Base-by-base conservation (phyloP, 2,113 vertebrate genomes). In the Ahaetulla prasina region DNA sequence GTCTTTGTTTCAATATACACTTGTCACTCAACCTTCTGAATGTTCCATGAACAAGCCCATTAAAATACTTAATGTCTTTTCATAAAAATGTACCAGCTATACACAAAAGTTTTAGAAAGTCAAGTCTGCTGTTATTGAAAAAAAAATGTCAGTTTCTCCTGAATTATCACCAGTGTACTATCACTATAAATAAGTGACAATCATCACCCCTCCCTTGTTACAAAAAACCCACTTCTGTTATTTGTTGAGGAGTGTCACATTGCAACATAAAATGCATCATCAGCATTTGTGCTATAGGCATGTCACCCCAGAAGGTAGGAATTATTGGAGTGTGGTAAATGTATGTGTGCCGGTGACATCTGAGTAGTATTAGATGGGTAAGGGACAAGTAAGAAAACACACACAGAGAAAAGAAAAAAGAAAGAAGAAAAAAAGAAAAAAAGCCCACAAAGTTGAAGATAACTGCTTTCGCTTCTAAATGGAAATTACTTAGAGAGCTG, bases 401-500 rank as follows among this genome's bases (percentile, higher is more conserved):
- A 16, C 10, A n/a, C 1, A 68, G 23, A 57, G 23, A 57, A 57
- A 57, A n/a, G 96, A 96, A 88, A 96, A 95, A 96, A 96, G 68
- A 22, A 39, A 25, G n/a, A 74, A 18, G 68, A 80, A 80, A 96
- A 96, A 12, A 96, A 95, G 96, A 96, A 96, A 57, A 57, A 96
- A 95, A 95, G 95, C 93, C 47, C 87, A 94, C 97, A 97, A 96
- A 96, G 96, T 92, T 90, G 96, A 96, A 95, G 95, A 97, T 97
- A 97, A 96, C 93, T 95, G 94, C 95, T 97, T 97, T 97, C 95
- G 94, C 74, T 23, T 95, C 35, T 94, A 96, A 97, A 97, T 97
- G 97, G 97, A 98, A 98, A 97, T 98, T 97, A 97, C 96, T 94
- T 96, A 96, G 96, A 96, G 54, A 96, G 96, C 96, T 97, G 97